Percentiles rank a stretch among this genome's conserved stretches.
These are phyloP conservation scores for Ophonus ardosiacus DNA, from an alignment of 2,888 invertebrate species.

Conservation along the genomic window DNA sequence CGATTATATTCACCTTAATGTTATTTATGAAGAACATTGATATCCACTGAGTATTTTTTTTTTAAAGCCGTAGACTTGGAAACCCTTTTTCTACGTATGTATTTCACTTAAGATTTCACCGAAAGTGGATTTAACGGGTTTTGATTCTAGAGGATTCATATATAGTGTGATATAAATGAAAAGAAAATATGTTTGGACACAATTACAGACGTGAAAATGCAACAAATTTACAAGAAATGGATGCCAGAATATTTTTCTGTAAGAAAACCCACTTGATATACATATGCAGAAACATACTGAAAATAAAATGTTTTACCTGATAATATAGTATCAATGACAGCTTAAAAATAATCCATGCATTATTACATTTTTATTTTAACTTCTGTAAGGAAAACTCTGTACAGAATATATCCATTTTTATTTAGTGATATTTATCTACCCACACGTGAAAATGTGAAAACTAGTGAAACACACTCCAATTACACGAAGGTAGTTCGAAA, in stretches of 20 bases:
- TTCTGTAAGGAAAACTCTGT: not conserved
- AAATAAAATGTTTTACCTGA: slow-evolving; percentile 20
- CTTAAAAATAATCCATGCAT: slow-evolving; percentile 44
- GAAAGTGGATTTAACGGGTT: too few relatives aligned
- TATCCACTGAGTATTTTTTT: too few relatives aligned
- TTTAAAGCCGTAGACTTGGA: too few relatives aligned
- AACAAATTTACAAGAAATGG: not conserved
- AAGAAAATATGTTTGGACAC: not conserved
- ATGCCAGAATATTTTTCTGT: slow-evolving; percentile 14
- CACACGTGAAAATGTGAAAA: not conserved
- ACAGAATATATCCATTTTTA: not conserved
- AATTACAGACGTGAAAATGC: slow-evolving; percentile 8
- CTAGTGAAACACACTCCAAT: not conserved
- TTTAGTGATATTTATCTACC: not conserved
- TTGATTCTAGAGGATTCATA: too few relatives aligned
- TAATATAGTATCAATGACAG: slow-evolving; percentile 24
- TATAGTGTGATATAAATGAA: not conserved
- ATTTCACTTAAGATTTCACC: too few relatives aligned
- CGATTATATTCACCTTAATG: too few relatives aligned
- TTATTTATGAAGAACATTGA: too few relatives aligned
- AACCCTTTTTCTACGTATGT: too few relatives aligned
- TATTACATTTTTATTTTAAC: slow-evolving; percentile 11
- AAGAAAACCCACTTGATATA: slow-evolving; percentile 5
- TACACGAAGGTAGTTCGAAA: not conserved
- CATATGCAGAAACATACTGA: not conserved